These are phyloP conservation scores for Halocaridina rubra DNA, from an alignment of 2,888 invertebrate species.

Conservation along the genomic window DNA sequence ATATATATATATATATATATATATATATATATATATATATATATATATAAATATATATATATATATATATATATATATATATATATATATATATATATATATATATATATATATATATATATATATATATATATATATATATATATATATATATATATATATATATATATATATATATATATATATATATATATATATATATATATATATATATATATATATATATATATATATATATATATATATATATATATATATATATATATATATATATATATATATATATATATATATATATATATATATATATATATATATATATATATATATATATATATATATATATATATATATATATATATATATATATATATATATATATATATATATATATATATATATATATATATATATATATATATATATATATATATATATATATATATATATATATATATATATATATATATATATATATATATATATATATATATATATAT, in stretches of 20 bases:
- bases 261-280: background rate
- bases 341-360: background rate
- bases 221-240: background rate
- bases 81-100: background rate
- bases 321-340: background rate
- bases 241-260: conserved; percentile 4
- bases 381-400: background rate
- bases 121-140: background rate
- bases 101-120: background rate
- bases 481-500: background rate
- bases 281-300: background rate
- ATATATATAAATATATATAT: background rate
- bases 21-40: background rate
- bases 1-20: background rate
- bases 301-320: background rate
- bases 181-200: conserved; percentile 1
- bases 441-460: conserved; percentile 7
- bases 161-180: background rate
- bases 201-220: conserved; percentile 14
- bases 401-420: conserved; percentile 14
- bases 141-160: background rate
- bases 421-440: background rate
- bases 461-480: background rate
- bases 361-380: background rate
- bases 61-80: background rate